Percentiles rank a stretch among this genome's conserved stretches.
These are phyloP conservation scores for Myrmecobius fasciatus DNA, from an alignment of 2,113 vertebrate species.

Conservation along the genomic window DNA sequence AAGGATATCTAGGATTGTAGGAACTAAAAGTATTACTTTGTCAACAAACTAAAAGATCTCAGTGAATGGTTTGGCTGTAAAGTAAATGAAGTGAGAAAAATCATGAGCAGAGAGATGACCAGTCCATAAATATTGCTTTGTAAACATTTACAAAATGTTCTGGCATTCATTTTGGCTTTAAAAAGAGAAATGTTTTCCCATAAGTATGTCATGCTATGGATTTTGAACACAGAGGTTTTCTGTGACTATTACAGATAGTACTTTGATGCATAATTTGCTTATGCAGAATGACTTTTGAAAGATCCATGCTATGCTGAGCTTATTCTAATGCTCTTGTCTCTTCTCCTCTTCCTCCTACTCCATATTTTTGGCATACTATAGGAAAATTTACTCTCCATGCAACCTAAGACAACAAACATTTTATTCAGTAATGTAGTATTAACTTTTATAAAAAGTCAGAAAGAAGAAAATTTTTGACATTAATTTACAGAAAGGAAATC, in stretches of 20 bases:
- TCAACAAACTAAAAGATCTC: constrained; percentile 42
- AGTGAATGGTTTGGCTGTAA: constrained; percentile 22
- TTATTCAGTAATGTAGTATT: constrained; percentile 43
- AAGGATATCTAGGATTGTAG: not conserved
- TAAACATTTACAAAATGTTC: constrained; percentile 59
- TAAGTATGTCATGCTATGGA: not conserved
- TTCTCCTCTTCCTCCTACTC: not conserved
- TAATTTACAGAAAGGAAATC: constrained; percentile 57
- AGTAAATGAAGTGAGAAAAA: constrained; percentile 33
- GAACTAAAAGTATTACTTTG: constrained; percentile 29
- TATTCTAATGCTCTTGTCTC: not conserved
- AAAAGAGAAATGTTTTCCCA: constrained; percentile 44
- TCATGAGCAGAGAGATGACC: constrained; percentile 39
- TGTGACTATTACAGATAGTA: constrained; percentile 52
- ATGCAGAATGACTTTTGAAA: constrained; percentile 36
- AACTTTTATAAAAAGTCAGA: constrained; percentile 51
- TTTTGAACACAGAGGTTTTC: constrained; percentile 34
- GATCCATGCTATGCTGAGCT: constrained; percentile 9
- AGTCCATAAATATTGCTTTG: constrained; percentile 56
- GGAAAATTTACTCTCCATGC: constrained; percentile 20
- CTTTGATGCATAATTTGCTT: not conserved
- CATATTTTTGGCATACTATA: constrained; percentile 53
- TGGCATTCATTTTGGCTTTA: constrained; percentile 55
- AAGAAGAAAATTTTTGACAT: constrained; percentile 34
- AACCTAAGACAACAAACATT: not conserved